A percentile compares a stretch with the other conserved stretches of the same genome.
phyloP scores from a whole-genome alignment of 2,888 invertebrate genomes.

The Halictus ligatus region DNA sequence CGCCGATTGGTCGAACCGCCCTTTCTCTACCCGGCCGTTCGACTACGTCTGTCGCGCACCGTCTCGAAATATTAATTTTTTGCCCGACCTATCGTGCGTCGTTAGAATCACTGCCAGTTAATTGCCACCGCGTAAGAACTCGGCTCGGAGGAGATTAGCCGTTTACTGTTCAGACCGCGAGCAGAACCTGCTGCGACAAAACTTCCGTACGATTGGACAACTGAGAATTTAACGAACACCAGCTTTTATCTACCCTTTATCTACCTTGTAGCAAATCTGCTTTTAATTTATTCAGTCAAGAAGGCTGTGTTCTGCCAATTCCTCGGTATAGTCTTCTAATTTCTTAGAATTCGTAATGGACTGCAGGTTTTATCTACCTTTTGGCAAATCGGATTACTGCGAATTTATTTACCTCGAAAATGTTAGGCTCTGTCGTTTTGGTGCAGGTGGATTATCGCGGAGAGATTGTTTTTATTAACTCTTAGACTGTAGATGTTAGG shows the following conservation, averaged over 20 bases:
- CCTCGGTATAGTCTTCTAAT: no score
- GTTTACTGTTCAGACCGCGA: not conserved
- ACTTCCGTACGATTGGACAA: not conserved
- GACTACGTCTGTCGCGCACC: not conserved
- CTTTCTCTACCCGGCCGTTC: not conserved
- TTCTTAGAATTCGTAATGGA: no score
- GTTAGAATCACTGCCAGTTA: constrained; percentile 31
- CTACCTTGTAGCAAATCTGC: not conserved
- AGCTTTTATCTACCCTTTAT: not conserved
- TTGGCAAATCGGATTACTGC: no score
- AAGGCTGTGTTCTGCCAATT: no score
- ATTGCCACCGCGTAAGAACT: constrained; percentile 31
- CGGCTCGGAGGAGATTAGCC: not conserved
- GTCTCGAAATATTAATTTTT: constrained; percentile 52
- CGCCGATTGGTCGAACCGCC: not conserved
- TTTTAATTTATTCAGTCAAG: no score
- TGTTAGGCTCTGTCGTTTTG: no score
- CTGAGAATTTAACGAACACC: not conserved
- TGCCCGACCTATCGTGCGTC: not conserved
- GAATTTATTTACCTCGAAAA: no score
- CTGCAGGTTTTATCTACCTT: no score
- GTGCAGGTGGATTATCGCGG: no score
- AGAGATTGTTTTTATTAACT: no score
- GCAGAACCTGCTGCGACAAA: no score
- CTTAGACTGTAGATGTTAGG: no score